Conservation (phyloP, 23 tunicate species). For the Oikopleura vanhoeffeni region DNA sequence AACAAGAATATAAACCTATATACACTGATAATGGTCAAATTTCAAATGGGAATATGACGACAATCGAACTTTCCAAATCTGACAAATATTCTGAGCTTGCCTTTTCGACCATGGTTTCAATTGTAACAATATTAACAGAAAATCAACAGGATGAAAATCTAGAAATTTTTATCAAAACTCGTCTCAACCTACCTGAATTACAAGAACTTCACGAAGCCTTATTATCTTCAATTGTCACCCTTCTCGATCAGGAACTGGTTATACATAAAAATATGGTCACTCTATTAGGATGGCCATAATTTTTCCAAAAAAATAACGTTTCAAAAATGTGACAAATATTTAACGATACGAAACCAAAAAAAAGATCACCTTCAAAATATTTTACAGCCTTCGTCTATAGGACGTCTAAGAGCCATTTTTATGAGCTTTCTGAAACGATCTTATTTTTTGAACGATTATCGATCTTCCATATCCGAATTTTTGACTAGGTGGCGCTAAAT, state of each 20-base stretch:
- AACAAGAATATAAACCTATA: background rate
- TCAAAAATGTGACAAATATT: no score
- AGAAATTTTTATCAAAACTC: background rate
- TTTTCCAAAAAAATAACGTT: no score
- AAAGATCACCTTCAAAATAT: no score
- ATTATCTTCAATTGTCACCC: background rate
- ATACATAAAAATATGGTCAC: no score
- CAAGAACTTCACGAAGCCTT: background rate
- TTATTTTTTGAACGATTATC: no score
- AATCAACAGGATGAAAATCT: background rate
- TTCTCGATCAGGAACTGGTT: background rate
- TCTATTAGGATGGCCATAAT: no score
- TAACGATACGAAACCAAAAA: no score
- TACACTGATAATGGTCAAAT: background rate
- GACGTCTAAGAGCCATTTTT: no score
- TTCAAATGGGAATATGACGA: background rate
- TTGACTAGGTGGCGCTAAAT: no score
- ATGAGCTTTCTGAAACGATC: no score
- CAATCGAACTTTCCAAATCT: slow-evolving; percentile 3
- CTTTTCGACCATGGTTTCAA: background rate
- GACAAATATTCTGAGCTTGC: background rate
- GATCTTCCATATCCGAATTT: no score
- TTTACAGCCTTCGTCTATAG: no score
- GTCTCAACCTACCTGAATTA: background rate
- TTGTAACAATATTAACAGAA: background rate